A percentile compares a stretch with the other conserved stretches of the same genome.
phyloP scores from a whole-genome alignment of 2,113 vertebrate genomes.

The Turdus rufiventris region DNA sequence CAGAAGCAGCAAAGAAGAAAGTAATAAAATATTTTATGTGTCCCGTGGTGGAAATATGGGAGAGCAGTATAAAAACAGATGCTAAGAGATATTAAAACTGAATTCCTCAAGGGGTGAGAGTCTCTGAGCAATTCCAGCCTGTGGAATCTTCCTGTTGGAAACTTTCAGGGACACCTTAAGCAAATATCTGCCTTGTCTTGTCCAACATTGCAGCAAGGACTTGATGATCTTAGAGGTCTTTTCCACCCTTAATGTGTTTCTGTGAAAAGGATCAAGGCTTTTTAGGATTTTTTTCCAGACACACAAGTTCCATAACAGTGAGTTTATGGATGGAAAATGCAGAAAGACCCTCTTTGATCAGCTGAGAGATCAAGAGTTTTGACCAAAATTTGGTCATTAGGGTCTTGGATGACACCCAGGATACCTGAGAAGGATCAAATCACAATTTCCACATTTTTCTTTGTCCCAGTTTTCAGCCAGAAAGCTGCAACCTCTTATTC shows the following conservation, averaged over 20 bases:
- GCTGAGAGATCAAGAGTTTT: background rate
- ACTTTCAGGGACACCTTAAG: background rate
- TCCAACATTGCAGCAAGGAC: background rate
- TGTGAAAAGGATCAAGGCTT: background rate
- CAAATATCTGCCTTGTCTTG: background rate
- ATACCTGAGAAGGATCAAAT: background rate
- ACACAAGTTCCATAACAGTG: background rate
- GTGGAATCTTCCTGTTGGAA: background rate
- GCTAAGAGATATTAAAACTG: background rate
- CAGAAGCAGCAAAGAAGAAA: background rate
- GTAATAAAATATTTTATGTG: background rate
- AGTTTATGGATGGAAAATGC: background rate
- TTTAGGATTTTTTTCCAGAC: background rate
- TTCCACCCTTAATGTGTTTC: background rate
- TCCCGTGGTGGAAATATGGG: background rate
- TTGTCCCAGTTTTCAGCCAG: background rate
- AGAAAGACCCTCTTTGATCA: accelerated
- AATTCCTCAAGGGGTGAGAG: background rate
- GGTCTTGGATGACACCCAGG: background rate
- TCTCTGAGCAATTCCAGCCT: background rate
- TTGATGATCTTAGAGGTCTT: background rate
- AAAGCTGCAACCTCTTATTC: background rate
- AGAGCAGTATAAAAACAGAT: background rate
- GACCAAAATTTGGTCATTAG: background rate
- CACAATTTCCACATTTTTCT: background rate